phyloP scores from a whole-genome alignment of 2,113 vertebrate species.

The Pygoscelis antarcticus region DNA sequence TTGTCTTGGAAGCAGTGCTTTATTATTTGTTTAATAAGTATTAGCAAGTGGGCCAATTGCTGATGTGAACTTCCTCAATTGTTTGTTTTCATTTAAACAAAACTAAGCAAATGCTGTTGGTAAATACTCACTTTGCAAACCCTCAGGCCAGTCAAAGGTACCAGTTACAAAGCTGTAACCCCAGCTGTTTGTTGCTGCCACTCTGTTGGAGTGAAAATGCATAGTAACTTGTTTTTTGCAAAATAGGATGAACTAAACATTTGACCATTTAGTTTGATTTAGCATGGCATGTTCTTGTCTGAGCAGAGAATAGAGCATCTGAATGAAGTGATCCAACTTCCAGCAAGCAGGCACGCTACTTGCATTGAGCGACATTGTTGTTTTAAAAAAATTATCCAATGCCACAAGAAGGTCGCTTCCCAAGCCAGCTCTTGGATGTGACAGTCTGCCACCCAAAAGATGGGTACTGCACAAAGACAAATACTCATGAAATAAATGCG shows the following conservation, averaged over 20 bases:
- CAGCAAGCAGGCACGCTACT: neutral
- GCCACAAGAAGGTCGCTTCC: neutral
- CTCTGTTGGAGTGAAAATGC: neutral
- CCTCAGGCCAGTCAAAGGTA: neutral
- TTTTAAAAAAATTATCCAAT: neutral
- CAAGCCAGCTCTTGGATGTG: neutral
- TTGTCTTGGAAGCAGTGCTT: neutral
- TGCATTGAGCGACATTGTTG: neutral
- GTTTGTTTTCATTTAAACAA: neutral
- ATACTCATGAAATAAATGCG: neutral
- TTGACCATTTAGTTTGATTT: neutral
- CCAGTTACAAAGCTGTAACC: neutral
- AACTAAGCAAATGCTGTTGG: neutral
- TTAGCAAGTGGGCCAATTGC: neutral
- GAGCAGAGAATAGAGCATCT: neutral
- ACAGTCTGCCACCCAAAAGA: neutral
- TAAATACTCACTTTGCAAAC: neutral
- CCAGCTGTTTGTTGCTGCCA: neutral
- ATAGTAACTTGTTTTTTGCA: neutral
- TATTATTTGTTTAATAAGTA: neutral
- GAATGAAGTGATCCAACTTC: neutral
- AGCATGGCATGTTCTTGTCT: neutral
- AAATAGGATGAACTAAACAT: neutral
- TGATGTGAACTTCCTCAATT: neutral
- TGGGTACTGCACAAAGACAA: neutral